Evolutionary conservation across 2,888 invertebrate genomes (phyloP).

Genomic region (Liodrosophila aerea): DNA sequence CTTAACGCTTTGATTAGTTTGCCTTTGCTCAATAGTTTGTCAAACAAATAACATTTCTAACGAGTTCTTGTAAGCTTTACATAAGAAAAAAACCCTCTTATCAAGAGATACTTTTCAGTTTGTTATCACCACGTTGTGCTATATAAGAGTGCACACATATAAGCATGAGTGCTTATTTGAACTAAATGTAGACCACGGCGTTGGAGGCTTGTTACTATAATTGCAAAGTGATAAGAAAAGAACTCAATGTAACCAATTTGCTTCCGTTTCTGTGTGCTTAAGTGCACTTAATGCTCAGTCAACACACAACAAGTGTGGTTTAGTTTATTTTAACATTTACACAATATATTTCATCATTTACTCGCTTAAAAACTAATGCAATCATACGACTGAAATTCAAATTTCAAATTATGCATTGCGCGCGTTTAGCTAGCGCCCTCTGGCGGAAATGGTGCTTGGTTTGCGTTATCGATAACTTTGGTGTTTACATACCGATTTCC

Average conservation of each 20-base stretch:
- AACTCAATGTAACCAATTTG: too few species aligned
- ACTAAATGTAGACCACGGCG: background rate
- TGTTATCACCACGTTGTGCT: conserved; percentile 2
- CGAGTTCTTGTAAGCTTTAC: conserved; percentile 12
- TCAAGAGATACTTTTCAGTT: background rate
- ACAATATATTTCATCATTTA: too few species aligned
- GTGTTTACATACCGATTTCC: too few species aligned
- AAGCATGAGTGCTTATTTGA: background rate
- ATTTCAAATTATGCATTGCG: conserved; percentile 34
- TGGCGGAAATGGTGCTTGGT: conserved; percentile 1
- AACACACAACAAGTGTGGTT: too few species aligned
- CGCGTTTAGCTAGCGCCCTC: conserved; percentile 38
- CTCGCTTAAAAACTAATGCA: too few species aligned
- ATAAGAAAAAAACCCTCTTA: conserved; percentile 9
- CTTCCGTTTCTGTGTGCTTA: too few species aligned
- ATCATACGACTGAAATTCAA: background rate
- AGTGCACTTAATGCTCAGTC: too few species aligned
- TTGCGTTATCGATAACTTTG: too few species aligned
- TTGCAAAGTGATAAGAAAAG: conserved; percentile 16
- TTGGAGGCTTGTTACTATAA: conserved; percentile 5
- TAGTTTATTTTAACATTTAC: too few species aligned
- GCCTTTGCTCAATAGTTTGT: background rate
- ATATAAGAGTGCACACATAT: background rate
- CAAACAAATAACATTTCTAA: background rate
- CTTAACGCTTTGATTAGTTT: too few species aligned